Conservation (phyloP, 2,888 invertebrate genomes). For the Macrosoma leucophasiata region DNA sequence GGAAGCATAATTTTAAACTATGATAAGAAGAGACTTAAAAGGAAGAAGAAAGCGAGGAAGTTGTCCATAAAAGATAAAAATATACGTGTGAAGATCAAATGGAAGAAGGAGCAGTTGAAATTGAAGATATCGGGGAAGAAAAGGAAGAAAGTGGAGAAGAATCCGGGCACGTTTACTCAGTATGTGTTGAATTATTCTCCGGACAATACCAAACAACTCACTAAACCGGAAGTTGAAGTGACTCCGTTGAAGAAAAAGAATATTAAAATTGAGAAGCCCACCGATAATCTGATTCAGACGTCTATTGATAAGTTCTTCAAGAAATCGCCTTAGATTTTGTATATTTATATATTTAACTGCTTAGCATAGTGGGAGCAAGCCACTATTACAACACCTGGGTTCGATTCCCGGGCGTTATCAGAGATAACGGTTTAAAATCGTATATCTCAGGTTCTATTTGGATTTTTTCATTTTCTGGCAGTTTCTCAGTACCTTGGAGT, state of each 20-base stretch:
- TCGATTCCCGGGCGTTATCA: too few species aligned
- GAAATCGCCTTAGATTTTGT: slow-evolving; percentile 23
- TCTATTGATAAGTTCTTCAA: slow-evolving; percentile 53
- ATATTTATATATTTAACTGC: too few species aligned
- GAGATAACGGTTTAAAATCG: too few species aligned
- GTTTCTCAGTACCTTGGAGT: too few species aligned
- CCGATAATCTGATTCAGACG: slow-evolving; percentile 50
- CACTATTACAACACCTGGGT: too few species aligned
- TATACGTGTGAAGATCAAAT: slow-evolving; percentile 46
- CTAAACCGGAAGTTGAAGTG: slow-evolving; percentile 35
- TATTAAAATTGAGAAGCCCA: slow-evolving; percentile 34
- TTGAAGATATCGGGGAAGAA: slow-evolving; percentile 34
- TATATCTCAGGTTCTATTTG: too few species aligned
- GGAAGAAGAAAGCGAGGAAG: too few species aligned
- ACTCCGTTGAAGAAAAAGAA: slow-evolving; percentile 37
- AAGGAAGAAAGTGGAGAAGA: slow-evolving; percentile 13
- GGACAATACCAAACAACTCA: slow-evolving; percentile 30
- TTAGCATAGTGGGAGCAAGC: too few species aligned
- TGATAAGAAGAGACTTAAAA: slow-evolving; percentile 17
- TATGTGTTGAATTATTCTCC: slow-evolving; percentile 45
- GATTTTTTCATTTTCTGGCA: too few species aligned
- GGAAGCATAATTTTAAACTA: slow-evolving; percentile 5
- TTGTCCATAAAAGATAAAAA: slow-evolving; percentile 26
- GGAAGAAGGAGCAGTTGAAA: slow-evolving; percentile 35
- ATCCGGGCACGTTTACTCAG: slow-evolving; percentile 35